phyloP scores from a whole-genome alignment of 2,888 invertebrate genomes.

The Eustalomyia histrio region DNA sequence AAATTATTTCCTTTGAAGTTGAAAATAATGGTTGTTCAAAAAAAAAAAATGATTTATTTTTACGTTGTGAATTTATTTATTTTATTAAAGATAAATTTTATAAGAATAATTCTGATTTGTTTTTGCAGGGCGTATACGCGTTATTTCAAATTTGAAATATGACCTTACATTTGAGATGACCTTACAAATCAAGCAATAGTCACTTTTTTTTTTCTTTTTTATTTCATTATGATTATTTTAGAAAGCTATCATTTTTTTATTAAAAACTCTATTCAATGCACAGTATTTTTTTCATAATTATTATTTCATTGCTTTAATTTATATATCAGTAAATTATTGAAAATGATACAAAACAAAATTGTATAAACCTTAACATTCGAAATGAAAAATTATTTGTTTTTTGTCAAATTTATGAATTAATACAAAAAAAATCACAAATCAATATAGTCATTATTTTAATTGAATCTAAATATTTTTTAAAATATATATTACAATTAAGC shows the following conservation, averaged over 20 bases:
- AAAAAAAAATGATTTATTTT: too few species aligned
- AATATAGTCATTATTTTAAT: conserved; percentile 37
- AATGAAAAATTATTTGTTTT: not conserved
- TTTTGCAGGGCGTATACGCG: too few species aligned
- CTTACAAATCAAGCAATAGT: too few species aligned
- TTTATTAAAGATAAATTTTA: too few species aligned
- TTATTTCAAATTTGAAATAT: too few species aligned
- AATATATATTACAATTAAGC: conserved; percentile 15
- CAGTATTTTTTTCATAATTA: conserved; percentile 19
- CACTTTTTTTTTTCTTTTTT: too few species aligned
- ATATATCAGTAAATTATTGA: conserved; percentile 38
- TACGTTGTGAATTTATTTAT: too few species aligned
- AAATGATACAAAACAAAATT: conserved; percentile 7
- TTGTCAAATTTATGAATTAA: not conserved
- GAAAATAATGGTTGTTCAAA: too few species aligned
- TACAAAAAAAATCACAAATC: conserved; percentile 34
- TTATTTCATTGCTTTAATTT: conserved; percentile 34
- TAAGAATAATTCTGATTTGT: too few species aligned
- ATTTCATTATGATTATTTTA: not conserved
- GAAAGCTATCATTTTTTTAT: not conserved
- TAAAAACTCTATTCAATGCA: not conserved
- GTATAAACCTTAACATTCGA: not conserved
- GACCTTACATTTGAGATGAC: too few species aligned
- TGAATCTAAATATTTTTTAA: not conserved
- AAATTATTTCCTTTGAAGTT: too few species aligned